A percentile compares a stretch with the other conserved stretches of the same genome.
These are phyloP conservation scores for Apodemus agrarius DNA, from an alignment of 2,797 vertebrate genomes.

Conservation along the genomic window DNA sequence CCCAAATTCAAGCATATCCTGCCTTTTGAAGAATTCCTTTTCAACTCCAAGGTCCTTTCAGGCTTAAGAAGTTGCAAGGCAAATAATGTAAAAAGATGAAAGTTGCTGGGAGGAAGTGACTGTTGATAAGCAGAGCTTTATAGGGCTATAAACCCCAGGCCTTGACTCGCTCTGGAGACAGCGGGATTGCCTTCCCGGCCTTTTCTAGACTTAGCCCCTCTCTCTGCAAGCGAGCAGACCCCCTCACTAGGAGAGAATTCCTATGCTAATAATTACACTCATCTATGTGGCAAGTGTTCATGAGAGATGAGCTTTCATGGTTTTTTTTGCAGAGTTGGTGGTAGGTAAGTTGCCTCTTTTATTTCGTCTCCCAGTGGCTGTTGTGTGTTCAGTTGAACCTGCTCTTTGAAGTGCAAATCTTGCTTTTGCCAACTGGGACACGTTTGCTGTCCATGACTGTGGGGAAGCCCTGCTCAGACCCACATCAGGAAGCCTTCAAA, in stretches of 20 bases:
- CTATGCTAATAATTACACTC: not conserved
- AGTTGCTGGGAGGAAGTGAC: conserved; percentile 87
- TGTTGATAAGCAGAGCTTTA: conserved; percentile 86
- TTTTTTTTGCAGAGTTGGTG: not conserved
- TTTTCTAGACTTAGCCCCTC: not conserved
- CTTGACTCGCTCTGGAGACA: not conserved
- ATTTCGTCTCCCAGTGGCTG: not conserved
- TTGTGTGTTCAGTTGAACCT: fast-evolving
- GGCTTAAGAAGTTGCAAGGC: conserved; percentile 88
- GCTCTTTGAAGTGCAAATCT: not conserved
- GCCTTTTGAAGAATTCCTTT: conserved; percentile 81
- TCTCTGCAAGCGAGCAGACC: not conserved
- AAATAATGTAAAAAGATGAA: conserved; percentile 89
- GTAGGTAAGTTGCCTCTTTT: not conserved
- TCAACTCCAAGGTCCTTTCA: conserved; percentile 82
- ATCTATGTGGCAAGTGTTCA: not conserved
- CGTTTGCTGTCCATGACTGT: fast-evolving
- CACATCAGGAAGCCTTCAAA: not conserved
- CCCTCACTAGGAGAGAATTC: not conserved
- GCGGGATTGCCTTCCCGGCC: not conserved
- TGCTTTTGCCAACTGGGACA: not conserved
- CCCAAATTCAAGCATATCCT: conserved; percentile 76
- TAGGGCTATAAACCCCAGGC: conserved; percentile 80
- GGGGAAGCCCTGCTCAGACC: not conserved
- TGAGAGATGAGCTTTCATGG: not conserved